phyloP scores from a whole-genome alignment of 2,888 invertebrate genomes.

The Aspidiotus rigidus region DNA sequence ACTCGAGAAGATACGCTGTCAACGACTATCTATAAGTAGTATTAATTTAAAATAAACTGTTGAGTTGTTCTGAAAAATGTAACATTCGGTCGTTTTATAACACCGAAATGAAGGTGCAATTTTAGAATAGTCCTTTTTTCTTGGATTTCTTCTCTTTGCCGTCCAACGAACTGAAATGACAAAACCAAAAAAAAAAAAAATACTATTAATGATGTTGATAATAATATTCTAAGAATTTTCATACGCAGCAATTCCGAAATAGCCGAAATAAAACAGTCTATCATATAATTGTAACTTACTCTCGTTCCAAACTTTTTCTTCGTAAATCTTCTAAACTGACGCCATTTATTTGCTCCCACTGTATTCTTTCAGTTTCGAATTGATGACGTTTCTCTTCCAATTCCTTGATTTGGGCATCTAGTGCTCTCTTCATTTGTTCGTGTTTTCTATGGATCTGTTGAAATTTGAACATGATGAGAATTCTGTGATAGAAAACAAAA shows the following conservation, averaged over 20 bases:
- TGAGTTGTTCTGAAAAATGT: no score
- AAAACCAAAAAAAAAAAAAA: conserved; percentile 14
- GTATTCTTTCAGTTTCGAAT: conserved; percentile 72
- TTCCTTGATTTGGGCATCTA: conserved; percentile 85
- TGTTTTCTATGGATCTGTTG: conserved; percentile 70
- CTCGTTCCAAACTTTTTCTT: conserved; percentile 78
- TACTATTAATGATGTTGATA: no score
- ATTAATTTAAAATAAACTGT: no score
- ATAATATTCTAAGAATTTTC: background rate
- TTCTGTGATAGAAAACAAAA: background rate
- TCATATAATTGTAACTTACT: conserved; percentile 51
- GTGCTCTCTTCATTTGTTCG: conserved; percentile 65
- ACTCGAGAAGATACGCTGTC: no score
- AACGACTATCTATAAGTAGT: no score
- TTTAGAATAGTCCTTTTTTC: conserved; percentile 74
- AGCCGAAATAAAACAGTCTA: no score
- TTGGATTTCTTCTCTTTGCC: conserved; percentile 81
- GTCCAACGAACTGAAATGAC: conserved; percentile 62
- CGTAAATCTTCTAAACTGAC: conserved; percentile 81
- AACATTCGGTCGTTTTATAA: no score
- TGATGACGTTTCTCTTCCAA: conserved; percentile 78
- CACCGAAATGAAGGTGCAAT: no score
- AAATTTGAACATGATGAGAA: background rate
- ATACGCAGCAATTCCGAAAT: no score
- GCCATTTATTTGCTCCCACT: conserved; percentile 85